Conservation (phyloP, 2,888 invertebrate genomes). For the Omphaloscelis lunosa region DNA sequence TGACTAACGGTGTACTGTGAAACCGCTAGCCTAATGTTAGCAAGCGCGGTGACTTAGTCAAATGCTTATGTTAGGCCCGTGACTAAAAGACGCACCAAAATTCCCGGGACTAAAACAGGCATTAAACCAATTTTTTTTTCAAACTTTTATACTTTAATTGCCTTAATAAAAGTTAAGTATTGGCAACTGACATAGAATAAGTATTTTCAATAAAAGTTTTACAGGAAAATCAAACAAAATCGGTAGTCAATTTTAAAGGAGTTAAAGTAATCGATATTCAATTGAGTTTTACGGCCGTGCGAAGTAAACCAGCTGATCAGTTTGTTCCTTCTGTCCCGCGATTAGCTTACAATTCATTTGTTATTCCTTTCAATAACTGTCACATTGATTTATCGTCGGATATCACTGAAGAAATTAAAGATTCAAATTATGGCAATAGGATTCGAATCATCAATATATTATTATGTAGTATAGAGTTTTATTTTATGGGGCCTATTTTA, state of each 20-base stretch:
- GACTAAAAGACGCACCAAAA: not conserved
- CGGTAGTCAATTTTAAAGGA: slow-evolving; percentile 23
- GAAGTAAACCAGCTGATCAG: slow-evolving; percentile 44
- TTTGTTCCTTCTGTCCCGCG: slow-evolving; percentile 27
- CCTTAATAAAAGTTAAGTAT: not conserved
- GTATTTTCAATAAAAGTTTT: not conserved
- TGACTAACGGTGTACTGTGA: not conserved
- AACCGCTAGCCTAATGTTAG: not conserved
- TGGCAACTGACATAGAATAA: not conserved
- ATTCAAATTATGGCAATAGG: not conserved
- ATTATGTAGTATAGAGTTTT: not conserved
- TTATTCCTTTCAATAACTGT: slow-evolving; percentile 43
- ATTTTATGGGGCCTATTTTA: not conserved
- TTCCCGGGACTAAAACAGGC: too few relatives aligned
- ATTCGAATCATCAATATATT: not conserved
- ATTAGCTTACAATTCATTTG: slow-evolving; percentile 34
- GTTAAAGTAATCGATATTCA: slow-evolving; percentile 43
- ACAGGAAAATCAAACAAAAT: not conserved
- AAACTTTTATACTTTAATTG: too few relatives aligned
- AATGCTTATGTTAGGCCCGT: not conserved
- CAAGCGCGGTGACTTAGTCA: not conserved
- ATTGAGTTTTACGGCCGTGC: slow-evolving; percentile 31
- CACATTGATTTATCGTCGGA: slow-evolving; percentile 20
- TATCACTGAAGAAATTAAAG: slow-evolving; percentile 7
- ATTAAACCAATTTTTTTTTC: not conserved